phyloP scores from a whole-genome alignment of 2,113 vertebrate species.

The Rhinopomastus cyanomelas region DNA sequence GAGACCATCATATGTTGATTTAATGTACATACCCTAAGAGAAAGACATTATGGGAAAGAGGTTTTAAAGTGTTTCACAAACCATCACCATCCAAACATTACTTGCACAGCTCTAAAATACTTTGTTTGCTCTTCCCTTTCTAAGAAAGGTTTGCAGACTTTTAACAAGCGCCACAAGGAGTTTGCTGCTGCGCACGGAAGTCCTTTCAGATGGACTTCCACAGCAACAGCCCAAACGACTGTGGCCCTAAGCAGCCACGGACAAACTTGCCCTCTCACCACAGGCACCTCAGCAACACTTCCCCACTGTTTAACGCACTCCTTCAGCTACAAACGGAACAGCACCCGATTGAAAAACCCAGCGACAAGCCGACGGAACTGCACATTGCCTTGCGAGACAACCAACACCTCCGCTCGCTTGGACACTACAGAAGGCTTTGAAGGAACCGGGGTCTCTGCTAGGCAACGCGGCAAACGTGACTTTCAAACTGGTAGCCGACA shows the following conservation, averaged over 20 bases:
- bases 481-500: not conserved
- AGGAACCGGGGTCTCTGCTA: not conserved
- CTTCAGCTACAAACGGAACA: not conserved
- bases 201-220: not conserved
- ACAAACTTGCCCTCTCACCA: not conserved
- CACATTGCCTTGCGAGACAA: not conserved
- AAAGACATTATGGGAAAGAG: conserved; percentile 76
- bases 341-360: not conserved
- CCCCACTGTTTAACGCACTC: not conserved
- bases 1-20: conserved; percentile 96
- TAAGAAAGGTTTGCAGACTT: not conserved
- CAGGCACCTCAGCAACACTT: not conserved
- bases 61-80: conserved; percentile 69
- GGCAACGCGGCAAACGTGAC: not conserved
- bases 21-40: conserved; percentile 97
- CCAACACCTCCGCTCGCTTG: not conserved
- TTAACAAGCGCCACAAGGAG: not conserved
- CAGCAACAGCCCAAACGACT: not conserved
- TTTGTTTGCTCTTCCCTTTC: too few relatives aligned
- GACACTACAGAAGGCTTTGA: not conserved
- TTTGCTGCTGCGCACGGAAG: conserved; percentile 7
- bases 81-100: conserved; percentile 66
- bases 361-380: not conserved
- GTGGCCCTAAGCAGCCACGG: not conserved
- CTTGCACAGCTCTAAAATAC: conserved; percentile 46